Conservation (phyloP, 2,113 vertebrate species). For the Megalops atlanticus region DNA sequence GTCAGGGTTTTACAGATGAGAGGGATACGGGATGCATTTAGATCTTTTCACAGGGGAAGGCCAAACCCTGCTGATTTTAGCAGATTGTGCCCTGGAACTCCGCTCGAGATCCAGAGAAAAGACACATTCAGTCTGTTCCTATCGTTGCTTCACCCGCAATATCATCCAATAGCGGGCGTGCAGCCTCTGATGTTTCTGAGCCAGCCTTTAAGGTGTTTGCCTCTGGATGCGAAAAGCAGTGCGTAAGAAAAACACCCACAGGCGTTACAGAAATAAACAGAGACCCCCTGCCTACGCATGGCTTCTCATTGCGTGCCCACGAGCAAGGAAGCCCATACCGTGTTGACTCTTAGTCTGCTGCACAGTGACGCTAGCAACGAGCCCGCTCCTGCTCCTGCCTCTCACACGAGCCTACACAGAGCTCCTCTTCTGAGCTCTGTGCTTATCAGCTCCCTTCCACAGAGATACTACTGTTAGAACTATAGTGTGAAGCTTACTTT, state of each 20-base stretch:
- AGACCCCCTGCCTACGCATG: background rate
- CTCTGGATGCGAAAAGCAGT: background rate
- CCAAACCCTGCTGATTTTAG: background rate
- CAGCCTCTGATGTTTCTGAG: background rate
- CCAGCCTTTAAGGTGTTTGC: background rate
- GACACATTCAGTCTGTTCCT: background rate
- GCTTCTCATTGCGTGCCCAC: background rate
- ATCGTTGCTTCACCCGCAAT: background rate
- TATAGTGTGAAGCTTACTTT: too few species aligned
- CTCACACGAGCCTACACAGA: background rate
- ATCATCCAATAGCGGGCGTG: background rate
- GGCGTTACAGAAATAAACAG: background rate
- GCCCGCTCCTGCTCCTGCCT: background rate
- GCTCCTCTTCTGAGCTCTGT: background rate
- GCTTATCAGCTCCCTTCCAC: background rate
- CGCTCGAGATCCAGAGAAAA: background rate
- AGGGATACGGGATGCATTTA: constrained; percentile 1
- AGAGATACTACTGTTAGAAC: background rate
- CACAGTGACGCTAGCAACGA: background rate
- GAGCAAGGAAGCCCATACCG: background rate
- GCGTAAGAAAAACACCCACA: background rate
- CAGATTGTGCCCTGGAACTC: background rate
- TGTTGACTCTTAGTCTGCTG: background rate
- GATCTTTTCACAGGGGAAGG: background rate
- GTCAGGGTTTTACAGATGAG: background rate